Evolutionary conservation across 92 coral and sea anemone species (phyloP), one percentile per base, ranked within the genome.

Genomic region (Phenganax marumi): DNA sequence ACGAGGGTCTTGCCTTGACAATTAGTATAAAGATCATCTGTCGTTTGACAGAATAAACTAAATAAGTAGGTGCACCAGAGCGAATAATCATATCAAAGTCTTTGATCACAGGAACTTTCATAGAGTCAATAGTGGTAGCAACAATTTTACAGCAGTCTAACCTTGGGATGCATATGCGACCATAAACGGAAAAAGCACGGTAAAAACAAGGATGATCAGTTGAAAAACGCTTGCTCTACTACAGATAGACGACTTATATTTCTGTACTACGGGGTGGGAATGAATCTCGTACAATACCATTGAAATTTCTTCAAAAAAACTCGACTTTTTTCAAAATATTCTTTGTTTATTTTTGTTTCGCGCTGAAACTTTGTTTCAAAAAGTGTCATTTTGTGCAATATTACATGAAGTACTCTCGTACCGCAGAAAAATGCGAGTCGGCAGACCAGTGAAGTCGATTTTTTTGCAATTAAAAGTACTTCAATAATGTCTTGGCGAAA

Each of bases 211-310:
- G 16, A 92, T 97, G 71, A 96, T 92, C 55, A 96, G 83, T 75
- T 96, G 99, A 71, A 92, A 96, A 73, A 96, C 74, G 66, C 96
- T 91, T 7, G 99, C 99, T 85, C 87, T 79, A 79, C 97, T 96
- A 75, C 99, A 96, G 22, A 92, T 69, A 69, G 92, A 97, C 70
- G 97, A 88, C 84, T 89, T 93, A 84, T 96, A 96, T 79, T 91
- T 96, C 87, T 96, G 99, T 63, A 77, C 50, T 10, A 96, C 89
- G 52, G 96, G 90, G 73, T 96, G 99, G 48, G 92, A 82, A 85
- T 96, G 99, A 75, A 91, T 97, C 76, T 92, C 99, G 90, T 92
- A 96, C 99, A 96, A 92, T 50, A 91, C 99, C 99, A 96, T 96
- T 83, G 66, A 88, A 90, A 24, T 48, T 23, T 78, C 9, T 18